A percentile compares a stretch with the other conserved stretches of the same genome.
These are phyloP conservation scores for Corythornis cristatus DNA, from an alignment of 2,113 vertebrate species.

Conservation along the genomic window DNA sequence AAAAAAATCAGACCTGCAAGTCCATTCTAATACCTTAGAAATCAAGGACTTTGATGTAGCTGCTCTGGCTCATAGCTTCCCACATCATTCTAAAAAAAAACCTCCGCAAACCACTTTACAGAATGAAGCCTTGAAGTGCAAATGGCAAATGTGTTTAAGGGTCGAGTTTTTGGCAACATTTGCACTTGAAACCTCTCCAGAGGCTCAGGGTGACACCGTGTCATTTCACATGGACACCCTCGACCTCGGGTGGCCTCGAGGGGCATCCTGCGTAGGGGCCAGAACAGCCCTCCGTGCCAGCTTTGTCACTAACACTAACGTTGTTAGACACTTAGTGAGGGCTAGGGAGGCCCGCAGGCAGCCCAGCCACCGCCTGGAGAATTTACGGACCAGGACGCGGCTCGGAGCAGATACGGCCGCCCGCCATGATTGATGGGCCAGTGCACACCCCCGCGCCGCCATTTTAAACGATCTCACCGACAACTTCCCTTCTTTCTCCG, in stretches of 20 bases:
- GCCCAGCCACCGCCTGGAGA: accelerated
- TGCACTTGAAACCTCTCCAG: not conserved
- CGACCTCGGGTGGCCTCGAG: accelerated
- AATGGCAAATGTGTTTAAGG: not conserved
- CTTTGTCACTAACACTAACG: too few relatives aligned
- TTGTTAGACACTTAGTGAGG: accelerated
- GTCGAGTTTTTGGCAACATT: too few relatives aligned
- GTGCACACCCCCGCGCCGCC: not conserved
- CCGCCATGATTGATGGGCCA: accelerated
- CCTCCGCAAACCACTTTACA: not conserved
- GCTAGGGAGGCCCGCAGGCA: not conserved
- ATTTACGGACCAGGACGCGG: accelerated
- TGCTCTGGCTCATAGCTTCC: not conserved
- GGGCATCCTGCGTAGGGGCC: not conserved
- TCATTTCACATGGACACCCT: accelerated
- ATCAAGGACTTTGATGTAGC: not conserved
- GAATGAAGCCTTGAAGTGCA: not conserved
- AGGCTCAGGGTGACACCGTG: accelerated
- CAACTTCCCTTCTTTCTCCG: too few relatives aligned
- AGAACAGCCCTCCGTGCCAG: not conserved
- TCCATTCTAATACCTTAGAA: not conserved
- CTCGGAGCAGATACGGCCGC: accelerated
- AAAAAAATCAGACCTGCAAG: not conserved
- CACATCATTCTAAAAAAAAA: too few relatives aligned
- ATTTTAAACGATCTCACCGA: not conserved